Percentiles rank a stretch among this genome's conserved stretches.
Conservation (phyloP, 2,888 invertebrate genomes). For the Xestobium rufovillosum region DNA sequence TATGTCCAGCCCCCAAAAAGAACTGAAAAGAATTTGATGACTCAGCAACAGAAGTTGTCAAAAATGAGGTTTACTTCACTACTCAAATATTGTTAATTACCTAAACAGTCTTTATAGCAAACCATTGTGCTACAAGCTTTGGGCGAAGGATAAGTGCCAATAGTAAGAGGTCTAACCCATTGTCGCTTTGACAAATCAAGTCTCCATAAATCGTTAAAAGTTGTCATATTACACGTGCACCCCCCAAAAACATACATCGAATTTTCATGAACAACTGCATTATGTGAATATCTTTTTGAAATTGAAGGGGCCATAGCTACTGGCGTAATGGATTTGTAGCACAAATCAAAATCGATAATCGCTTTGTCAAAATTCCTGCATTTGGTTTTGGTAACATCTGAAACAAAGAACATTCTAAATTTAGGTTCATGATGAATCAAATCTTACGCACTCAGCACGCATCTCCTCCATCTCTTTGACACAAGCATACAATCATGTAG, state of each 20-base stretch:
- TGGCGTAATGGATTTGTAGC: constrained; percentile 61
- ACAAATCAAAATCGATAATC: constrained; percentile 64
- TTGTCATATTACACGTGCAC: constrained; percentile 87
- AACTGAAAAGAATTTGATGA: too few species aligned
- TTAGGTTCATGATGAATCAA: constrained; percentile 21
- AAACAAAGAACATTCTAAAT: constrained; percentile 19
- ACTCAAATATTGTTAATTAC: constrained; percentile 39
- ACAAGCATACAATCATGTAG: constrained; percentile 79
- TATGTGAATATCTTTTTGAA: constrained; percentile 86
- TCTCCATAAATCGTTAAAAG: constrained; percentile 94
- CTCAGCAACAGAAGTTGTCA: too few species aligned
- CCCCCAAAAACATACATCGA: constrained; percentile 95
- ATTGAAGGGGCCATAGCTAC: constrained; percentile 64
- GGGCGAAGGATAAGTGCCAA: constrained; percentile 88
- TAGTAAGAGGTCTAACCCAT: constrained; percentile 78
- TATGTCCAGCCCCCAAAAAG: constrained; percentile 95
- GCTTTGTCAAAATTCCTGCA: constrained; percentile 69
- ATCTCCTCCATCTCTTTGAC: constrained; percentile 77
- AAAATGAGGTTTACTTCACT: background rate
- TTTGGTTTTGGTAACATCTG: constrained; percentile 74
- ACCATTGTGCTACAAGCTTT: constrained; percentile 93
- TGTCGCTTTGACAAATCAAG: constrained; percentile 78
- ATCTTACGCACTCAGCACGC: constrained; percentile 68
- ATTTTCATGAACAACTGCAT: constrained; percentile 74
- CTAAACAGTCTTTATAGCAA: constrained; percentile 70